Conservation (phyloP, 2,888 invertebrate genomes). For the Thymelicus acteon region DNA sequence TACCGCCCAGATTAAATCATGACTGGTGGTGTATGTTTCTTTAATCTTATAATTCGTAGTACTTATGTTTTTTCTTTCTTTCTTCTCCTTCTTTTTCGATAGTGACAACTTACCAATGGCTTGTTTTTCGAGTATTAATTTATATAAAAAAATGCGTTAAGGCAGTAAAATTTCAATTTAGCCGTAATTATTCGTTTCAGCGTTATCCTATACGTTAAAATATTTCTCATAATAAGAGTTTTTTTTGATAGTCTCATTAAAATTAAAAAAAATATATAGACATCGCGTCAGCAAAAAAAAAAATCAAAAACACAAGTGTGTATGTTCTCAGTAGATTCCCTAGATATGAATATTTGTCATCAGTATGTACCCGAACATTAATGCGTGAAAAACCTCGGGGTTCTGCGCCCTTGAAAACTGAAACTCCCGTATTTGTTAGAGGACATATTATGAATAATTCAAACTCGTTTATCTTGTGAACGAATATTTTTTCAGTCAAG, state of each 20-base stretch:
- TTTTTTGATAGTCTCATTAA: background rate
- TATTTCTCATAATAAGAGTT: too few relatives aligned
- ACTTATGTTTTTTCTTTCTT: too few relatives aligned
- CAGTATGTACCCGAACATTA: slow-evolving; percentile 11
- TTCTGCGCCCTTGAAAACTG: slow-evolving; percentile 19
- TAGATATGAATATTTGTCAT: slow-evolving; percentile 28
- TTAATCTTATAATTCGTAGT: too few relatives aligned
- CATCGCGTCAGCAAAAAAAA: background rate
- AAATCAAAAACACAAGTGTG: background rate
- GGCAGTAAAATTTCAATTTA: too few relatives aligned
- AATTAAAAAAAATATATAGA: background rate
- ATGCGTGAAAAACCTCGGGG: slow-evolving; percentile 27
- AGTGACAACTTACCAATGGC: too few relatives aligned
- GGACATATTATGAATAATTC: slow-evolving; percentile 30
- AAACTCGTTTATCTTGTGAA: slow-evolving; percentile 10
- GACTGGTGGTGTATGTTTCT: too few relatives aligned
- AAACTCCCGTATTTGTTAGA: slow-evolving; percentile 27
- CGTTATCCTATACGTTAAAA: too few relatives aligned
- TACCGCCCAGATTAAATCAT: too few relatives aligned
- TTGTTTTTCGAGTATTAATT: too few relatives aligned
- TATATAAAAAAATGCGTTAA: too few relatives aligned
- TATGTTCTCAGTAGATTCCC: background rate
- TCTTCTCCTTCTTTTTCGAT: too few relatives aligned
- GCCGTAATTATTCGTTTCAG: too few relatives aligned
- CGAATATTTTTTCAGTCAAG: slow-evolving; percentile 8